Conservation (phyloP, 2,113 vertebrate species). For the Strix aluco region DNA sequence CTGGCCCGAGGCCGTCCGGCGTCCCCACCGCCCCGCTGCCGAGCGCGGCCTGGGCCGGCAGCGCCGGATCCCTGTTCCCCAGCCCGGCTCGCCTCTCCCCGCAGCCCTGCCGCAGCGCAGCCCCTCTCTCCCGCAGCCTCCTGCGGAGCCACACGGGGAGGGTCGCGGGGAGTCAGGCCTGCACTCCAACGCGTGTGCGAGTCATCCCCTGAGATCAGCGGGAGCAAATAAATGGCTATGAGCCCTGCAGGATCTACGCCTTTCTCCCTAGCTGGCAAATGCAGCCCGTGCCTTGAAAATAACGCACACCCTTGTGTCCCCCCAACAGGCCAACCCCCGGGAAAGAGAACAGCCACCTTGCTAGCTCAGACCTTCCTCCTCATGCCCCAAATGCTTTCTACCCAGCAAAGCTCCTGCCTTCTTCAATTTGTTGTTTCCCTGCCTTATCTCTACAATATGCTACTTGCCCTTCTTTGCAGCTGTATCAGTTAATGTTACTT, state of each 20-base stretch:
- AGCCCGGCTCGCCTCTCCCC: not conserved
- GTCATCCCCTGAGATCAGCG: not conserved
- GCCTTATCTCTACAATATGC: not conserved
- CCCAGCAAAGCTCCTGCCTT: not conserved
- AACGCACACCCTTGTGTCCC: rapidly evolving
- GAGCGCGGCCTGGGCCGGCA: not conserved
- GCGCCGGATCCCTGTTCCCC: not conserved
- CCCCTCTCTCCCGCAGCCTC: not conserved
- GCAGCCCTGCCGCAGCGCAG: not conserved
- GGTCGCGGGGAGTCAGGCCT: rapidly evolving
- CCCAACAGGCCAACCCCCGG: not conserved
- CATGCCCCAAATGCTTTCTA: rapidly evolving
- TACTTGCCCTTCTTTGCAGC: not conserved
- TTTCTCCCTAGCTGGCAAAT: not conserved
- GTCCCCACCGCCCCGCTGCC: not conserved
- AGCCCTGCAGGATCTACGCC: not conserved
- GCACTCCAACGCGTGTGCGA: rapidly evolving
- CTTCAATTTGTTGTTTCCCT: not conserved
- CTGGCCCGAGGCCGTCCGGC: too few species aligned
- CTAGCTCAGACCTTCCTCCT: not conserved
- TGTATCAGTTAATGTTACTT: not conserved
- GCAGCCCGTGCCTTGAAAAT: not conserved
- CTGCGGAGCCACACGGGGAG: not conserved
- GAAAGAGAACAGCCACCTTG: not conserved
- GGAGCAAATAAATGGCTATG: rapidly evolving